Percentiles rank a stretch among this genome's conserved stretches.
These are phyloP conservation scores for Cryptus viduatorius DNA, from an alignment of 2,888 invertebrate species.

Conservation along the genomic window DNA sequence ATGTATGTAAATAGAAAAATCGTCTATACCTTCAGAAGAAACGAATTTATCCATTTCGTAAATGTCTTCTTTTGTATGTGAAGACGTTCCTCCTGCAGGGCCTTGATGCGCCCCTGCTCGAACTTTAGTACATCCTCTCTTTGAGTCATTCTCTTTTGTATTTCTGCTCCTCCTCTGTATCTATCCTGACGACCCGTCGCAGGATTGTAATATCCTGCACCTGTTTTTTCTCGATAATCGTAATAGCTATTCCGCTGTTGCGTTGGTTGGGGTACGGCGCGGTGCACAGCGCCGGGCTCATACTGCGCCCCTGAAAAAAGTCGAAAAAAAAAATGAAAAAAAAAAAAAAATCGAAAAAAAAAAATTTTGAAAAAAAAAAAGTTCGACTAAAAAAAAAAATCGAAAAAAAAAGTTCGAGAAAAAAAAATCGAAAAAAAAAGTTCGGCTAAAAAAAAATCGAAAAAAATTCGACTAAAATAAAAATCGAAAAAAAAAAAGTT, in stretches of 20 bases:
- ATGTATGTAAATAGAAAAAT: no score
- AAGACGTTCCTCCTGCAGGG: conserved; percentile 98
- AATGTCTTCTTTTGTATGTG: conserved; percentile 99
- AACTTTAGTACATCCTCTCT: conserved; percentile 96
- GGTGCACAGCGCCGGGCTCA: conserved; percentile 83
- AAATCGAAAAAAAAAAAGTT: neutral
- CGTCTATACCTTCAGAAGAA: conserved; percentile 93
- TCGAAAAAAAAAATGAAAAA: conserved; percentile 24
- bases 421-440: neutral
- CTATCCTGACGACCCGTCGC: conserved; percentile 70
- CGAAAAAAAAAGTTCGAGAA: no score
- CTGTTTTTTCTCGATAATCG: conserved; percentile 64
- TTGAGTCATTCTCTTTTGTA: conserved; percentile 94
- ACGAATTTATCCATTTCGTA: conserved; percentile 99
- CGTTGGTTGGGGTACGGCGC: conserved; percentile 80
- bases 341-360: neutral
- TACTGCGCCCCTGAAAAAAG: conserved; percentile 81
- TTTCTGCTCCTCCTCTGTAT: conserved; percentile 82
- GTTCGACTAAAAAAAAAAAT: no score
- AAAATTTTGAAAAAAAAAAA: neutral
- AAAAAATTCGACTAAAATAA: neutral
- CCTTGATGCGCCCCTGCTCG: conserved; percentile 98
- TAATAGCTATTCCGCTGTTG: conserved; percentile 54
- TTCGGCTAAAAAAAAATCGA: no score
- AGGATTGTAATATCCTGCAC: conserved; percentile 70